phyloP scores from a whole-genome alignment of 2,113 vertebrate species.

The Sphaerodactylus townsendi region DNA sequence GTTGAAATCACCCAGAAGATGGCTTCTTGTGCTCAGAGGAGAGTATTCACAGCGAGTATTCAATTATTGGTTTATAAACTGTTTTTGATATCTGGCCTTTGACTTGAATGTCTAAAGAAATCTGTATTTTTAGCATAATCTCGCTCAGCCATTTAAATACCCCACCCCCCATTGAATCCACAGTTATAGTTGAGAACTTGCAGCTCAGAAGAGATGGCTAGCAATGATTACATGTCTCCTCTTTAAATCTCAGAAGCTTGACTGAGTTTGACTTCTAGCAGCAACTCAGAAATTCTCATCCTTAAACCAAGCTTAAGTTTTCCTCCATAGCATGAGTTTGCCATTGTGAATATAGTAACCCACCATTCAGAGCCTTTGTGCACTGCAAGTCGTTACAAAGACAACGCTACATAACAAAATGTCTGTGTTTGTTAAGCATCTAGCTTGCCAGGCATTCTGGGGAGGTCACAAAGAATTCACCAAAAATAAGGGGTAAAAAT shows the following conservation, averaged over 20 bases:
- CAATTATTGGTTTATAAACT: no score
- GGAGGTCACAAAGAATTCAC: neutral
- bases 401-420: fast-evolving
- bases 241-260: no score
- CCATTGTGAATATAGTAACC: fast-evolving
- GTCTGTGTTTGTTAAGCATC: neutral
- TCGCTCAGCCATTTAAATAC: neutral
- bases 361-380: neutral
- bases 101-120: neutral
- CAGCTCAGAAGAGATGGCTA: neutral
- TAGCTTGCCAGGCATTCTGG: neutral
- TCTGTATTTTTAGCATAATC: neutral
- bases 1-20: no score
- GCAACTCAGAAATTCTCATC: neutral
- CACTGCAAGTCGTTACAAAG: fast-evolving
- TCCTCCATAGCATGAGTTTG: neutral
- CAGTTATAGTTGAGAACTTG: neutral
- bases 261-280: neutral
- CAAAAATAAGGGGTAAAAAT: conserved; percentile 38
- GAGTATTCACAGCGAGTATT: no score
- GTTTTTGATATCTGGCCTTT: neutral
- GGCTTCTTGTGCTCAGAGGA: no score
- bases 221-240: neutral
- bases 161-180: neutral
- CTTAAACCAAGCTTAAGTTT: no score